Base-by-base conservation (phyloP, 2,797 vertebrate genomes). In the Schizothorax lantsangensis region DNA sequence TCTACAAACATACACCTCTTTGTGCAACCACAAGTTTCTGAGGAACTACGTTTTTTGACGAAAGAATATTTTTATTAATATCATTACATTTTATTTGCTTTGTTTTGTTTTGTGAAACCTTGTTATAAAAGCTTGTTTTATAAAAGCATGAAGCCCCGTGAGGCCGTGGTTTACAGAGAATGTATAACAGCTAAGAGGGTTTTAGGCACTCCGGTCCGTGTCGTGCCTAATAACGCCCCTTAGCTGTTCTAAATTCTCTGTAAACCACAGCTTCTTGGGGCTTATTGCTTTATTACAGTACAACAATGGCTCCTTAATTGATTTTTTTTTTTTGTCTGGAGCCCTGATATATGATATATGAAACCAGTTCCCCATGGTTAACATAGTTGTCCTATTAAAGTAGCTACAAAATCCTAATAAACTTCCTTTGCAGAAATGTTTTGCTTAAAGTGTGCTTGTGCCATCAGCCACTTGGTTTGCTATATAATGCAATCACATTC, bases 381-480 rank as follows among this genome's bases (percentile, higher is more conserved):
- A 43, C 21, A 43, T 23, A 4, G 3, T 14, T 74, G n/a, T 47
- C n/a, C 6, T 5, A 26, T 30, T 8, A 49, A 15, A 74, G 17
- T 47, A 9, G 17, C n/a, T 26, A 17, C n/a, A 30, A 74, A 74
- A 74, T 17, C 4, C 43, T 9, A 73, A 26, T 9, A 30, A 45
- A 49, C 26, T 30, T 74, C 30, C 30, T 36, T 33, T 11, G 5
- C 11, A 30, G 26, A 75, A 75, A 30, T 12, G 73, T 49, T 75
- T 77, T 52, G 8, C 45, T 75, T 33, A 17, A 49, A 33, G 26
- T 75, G 17, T 77, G 74, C 10, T 75, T 52, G 43, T 17, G 71
- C n/a, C 26, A 45, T 72, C 40, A 54, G 57, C 21, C 14, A 79
- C 77, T 79, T 62, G 77, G 9, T 66, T 81, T 23, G 79, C 40